Percentiles rank a stretch among this genome's conserved stretches.
Conservation (phyloP, 2,888 invertebrate genomes). For the Napeogenes sylphis region DNA sequence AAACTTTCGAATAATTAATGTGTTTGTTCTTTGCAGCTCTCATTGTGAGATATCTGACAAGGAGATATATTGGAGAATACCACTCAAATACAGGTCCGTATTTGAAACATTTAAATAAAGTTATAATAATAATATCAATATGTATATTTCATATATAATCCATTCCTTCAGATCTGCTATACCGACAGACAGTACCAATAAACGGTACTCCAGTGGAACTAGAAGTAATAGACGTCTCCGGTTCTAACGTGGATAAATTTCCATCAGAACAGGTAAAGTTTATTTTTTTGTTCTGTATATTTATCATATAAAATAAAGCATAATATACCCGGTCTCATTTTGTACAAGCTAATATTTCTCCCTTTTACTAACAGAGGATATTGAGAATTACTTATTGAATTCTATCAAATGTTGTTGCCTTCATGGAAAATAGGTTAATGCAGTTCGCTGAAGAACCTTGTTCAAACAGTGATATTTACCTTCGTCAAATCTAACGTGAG, state of each 20-base stretch:
- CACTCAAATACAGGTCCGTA: constrained; percentile 86
- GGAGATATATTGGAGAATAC: constrained; percentile 88
- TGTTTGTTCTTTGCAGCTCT: constrained; percentile 77
- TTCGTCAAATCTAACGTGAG: constrained; percentile 49
- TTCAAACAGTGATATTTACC: constrained; percentile 47
- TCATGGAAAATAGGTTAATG: constrained; percentile 47
- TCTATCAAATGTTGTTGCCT: constrained; percentile 9
- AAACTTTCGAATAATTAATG: too few relatives aligned
- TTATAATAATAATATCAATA: not conserved
- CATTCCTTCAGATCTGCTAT: constrained; percentile 82
- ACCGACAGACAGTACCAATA: constrained; percentile 84
- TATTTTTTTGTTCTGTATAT: constrained; percentile 1
- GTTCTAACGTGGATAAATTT: constrained; percentile 81
- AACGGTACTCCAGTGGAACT: constrained; percentile 85
- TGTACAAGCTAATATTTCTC: not conserved
- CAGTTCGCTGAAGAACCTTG: constrained; percentile 41
- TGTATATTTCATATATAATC: constrained; percentile 5
- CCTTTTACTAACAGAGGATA: not conserved
- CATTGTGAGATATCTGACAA: constrained; percentile 86
- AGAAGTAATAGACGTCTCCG: constrained; percentile 88
- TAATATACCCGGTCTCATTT: not conserved
- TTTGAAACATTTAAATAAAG: not conserved
- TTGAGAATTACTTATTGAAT: not conserved
- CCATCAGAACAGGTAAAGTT: constrained; percentile 75
- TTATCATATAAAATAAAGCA: constrained; percentile 5